Evolutionary conservation across 2,888 invertebrate genomes (phyloP).

Genomic region (Drosophila fungiperda): DNA sequence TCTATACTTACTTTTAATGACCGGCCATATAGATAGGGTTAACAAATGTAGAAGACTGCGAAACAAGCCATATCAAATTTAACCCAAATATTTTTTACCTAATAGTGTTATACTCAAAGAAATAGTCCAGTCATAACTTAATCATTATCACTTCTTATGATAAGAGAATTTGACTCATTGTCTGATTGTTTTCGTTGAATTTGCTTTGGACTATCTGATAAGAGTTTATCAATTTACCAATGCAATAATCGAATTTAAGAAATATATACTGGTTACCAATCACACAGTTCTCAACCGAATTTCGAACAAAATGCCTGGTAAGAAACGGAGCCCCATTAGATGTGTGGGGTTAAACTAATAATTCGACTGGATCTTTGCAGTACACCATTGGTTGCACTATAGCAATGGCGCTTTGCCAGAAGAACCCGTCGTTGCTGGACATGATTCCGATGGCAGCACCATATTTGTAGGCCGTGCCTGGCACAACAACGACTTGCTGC

Average conservation of each 20-base stretch:
- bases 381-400: slow-evolving; percentile 86
- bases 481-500: slow-evolving; percentile 88
- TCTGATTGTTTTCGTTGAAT: slow-evolving; percentile 1
- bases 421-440: slow-evolving; percentile 87
- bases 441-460: slow-evolving; percentile 89
- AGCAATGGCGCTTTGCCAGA: slow-evolving; percentile 77
- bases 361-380: slow-evolving; percentile 40
- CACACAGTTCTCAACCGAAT: slow-evolving; percentile 36
- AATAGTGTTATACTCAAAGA: background rate
- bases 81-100: background rate
- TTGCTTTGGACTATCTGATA: slow-evolving; percentile 11
- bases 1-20: slow-evolving; percentile 42
- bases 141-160: background rate
- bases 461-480: slow-evolving; percentile 91
- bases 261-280: background rate
- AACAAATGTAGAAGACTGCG: slow-evolving; percentile 57
- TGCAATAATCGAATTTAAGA: slow-evolving; percentile 9
- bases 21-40: slow-evolving; percentile 43
- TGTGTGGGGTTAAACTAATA: slow-evolving; percentile 1
- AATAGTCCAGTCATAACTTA: background rate
- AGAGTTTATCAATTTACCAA: slow-evolving; percentile 19
- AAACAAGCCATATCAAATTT: background rate
- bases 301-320: slow-evolving; percentile 61
- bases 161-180: slow-evolving; percentile 21
- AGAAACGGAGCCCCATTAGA: slow-evolving; percentile 23